These are phyloP conservation scores for Callorhinus ursinus DNA, from an alignment of 2,113 vertebrate genomes.

Conservation along the genomic window DNA sequence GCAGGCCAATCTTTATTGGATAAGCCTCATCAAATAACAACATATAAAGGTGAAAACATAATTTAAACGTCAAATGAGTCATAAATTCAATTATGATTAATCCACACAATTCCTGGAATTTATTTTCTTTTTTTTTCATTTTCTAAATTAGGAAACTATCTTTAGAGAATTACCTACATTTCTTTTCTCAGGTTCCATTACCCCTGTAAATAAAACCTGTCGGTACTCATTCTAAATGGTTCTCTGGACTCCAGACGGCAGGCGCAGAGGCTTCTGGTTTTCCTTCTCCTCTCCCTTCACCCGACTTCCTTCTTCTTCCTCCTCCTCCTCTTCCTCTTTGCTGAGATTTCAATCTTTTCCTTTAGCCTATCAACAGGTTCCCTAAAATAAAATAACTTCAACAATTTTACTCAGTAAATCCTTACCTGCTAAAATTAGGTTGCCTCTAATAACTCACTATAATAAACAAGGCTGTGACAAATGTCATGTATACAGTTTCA, in stretches of 20 bases:
- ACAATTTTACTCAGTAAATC: neutral
- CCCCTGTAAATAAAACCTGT: neutral
- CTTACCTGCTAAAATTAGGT: neutral
- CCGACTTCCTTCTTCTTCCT: neutral
- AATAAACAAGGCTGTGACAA: neutral
- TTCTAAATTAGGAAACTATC: neutral
- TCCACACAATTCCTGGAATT: neutral
- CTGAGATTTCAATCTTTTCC: neutral
- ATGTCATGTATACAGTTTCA: accelerated
- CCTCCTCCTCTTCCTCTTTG: too few relatives aligned
- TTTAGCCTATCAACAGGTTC: neutral
- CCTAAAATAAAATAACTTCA: neutral
- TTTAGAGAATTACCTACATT: neutral
- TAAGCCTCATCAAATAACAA: neutral
- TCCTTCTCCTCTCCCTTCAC: too few relatives aligned
- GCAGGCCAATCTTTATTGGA: neutral
- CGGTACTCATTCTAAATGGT: neutral
- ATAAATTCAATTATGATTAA: neutral
- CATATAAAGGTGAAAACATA: neutral
- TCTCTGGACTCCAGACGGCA: neutral
- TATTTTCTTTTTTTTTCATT: neutral
- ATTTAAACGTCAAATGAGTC: neutral
- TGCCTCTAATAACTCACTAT: neutral
- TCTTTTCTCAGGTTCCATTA: neutral
- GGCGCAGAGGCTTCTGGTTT: accelerated